Evolutionary conservation across 2,113 vertebrate genomes (phyloP).

Genomic region (Notarius lentiginosus): DNA sequence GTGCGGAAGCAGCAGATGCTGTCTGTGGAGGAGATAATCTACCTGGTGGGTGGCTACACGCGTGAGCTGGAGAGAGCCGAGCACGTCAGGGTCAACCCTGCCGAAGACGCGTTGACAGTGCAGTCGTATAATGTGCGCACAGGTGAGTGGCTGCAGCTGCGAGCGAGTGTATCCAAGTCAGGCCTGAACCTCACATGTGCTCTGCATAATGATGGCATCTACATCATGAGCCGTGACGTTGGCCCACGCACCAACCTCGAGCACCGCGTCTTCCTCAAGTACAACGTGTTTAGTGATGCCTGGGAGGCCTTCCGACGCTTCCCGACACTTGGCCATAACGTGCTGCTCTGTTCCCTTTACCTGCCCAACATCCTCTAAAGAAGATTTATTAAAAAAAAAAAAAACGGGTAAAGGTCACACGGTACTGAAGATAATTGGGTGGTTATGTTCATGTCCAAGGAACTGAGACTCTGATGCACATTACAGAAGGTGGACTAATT

Average conservation of each 20-base stretch:
- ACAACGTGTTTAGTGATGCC: slow-evolving; percentile 85
- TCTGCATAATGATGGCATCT: slow-evolving; percentile 92
- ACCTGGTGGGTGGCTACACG: slow-evolving; percentile 90
- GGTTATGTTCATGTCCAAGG: neutral
- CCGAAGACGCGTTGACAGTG: slow-evolving; percentile 85
- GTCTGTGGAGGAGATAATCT: slow-evolving; percentile 93
- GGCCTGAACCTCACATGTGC: slow-evolving; percentile 92
- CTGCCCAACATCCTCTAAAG: slow-evolving; percentile 74
- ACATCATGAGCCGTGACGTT: slow-evolving; percentile 91
- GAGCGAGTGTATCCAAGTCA: slow-evolving; percentile 88
- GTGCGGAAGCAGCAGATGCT: slow-evolving; percentile 98
- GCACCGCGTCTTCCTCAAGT: slow-evolving; percentile 90
- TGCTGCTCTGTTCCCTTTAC: slow-evolving; percentile 91
- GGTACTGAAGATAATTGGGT: neutral
- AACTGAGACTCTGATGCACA: neutral
- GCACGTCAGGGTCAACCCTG: slow-evolving; percentile 74
- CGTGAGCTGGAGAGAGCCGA: slow-evolving; percentile 74
- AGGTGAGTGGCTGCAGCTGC: slow-evolving; percentile 86
- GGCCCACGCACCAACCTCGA: slow-evolving; percentile 83
- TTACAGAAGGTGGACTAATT: neutral
- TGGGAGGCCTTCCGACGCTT: slow-evolving; percentile 89
- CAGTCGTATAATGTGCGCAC: slow-evolving; percentile 87
- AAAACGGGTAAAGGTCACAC: neutral
- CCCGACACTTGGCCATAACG: slow-evolving; percentile 87
- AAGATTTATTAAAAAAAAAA: neutral